Conservation (phyloP, 64 coral and sea anemone genomes). For the Exaiptasia diaphana region DNA sequence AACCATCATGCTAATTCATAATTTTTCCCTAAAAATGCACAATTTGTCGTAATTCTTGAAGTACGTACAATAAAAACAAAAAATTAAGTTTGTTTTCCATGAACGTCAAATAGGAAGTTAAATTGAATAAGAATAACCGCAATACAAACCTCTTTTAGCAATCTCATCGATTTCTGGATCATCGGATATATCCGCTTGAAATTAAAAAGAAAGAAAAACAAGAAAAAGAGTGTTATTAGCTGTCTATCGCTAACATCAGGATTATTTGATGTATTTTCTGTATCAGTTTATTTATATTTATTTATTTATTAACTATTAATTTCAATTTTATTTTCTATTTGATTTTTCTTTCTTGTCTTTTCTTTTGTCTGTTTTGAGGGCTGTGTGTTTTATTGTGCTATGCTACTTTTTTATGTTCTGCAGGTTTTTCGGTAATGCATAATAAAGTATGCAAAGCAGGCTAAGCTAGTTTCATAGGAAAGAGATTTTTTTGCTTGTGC, state of each 20-base stretch:
- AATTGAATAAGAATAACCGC: too few species aligned
- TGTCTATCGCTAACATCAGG: neutral
- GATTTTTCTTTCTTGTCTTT: neutral
- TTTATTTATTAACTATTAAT: neutral
- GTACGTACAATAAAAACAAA: too few species aligned
- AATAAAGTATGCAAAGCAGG: too few species aligned
- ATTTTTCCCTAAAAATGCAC: too few species aligned
- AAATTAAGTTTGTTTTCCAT: too few species aligned
- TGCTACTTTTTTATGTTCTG: neutral
- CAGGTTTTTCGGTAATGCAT: too few species aligned
- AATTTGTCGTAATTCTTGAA: too few species aligned
- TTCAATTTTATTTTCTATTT: neutral
- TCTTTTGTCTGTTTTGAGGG: neutral
- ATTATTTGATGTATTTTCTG: neutral
- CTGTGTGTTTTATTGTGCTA: neutral
- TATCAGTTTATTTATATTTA: neutral
- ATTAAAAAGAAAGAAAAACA: neutral
- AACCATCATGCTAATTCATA: too few species aligned
- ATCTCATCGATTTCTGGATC: constrained; percentile 45
- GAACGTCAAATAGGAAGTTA: too few species aligned
- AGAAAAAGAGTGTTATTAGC: neutral
- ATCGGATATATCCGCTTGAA: neutral
- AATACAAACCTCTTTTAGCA: constrained; percentile 27
- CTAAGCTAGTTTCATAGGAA: too few species aligned
- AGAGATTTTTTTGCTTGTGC: too few species aligned